A percentile compares a stretch with the other conserved stretches of the same genome.
Evolutionary conservation across 2,888 invertebrate genomes (phyloP).

Genomic region (Eustalomyia histrio): DNA sequence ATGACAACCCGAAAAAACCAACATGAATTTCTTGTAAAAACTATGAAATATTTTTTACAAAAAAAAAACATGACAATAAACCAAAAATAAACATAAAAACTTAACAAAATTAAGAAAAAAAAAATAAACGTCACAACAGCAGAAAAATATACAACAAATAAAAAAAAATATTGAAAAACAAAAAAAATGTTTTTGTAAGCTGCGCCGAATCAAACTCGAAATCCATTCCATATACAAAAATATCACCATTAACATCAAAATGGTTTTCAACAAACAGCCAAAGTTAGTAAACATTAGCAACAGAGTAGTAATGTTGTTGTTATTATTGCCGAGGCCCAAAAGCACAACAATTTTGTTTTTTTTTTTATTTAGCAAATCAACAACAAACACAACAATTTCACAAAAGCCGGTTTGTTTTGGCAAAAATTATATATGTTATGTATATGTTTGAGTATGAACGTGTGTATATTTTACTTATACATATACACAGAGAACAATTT

Average conservation of each 20-base stretch:
- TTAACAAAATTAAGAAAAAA: not conserved
- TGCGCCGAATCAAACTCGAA: slow-evolving; percentile 51
- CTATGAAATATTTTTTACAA: not conserved
- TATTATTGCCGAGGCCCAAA: slow-evolving; percentile 17
- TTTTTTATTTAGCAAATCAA: slow-evolving; percentile 16
- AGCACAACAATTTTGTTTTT: slow-evolving; percentile 9
- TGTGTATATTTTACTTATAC: no score
- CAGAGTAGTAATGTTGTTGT: not conserved
- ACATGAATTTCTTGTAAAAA: slow-evolving; percentile 3
- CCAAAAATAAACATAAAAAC: not conserved
- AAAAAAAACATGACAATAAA: not conserved
- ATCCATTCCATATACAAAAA: not conserved
- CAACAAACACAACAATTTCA: slow-evolving; percentile 32
- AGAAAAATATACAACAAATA: not conserved
- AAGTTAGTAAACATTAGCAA: not conserved
- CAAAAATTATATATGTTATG: not conserved
- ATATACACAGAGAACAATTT: no score
- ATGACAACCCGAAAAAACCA: not conserved
- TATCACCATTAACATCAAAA: not conserved
- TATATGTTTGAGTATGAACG: not conserved
- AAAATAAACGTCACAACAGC: slow-evolving; percentile 1
- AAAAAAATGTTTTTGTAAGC: not conserved
- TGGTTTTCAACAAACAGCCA: not conserved
- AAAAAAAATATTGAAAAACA: not conserved
- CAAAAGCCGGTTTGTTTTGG: slow-evolving; percentile 58